Conservation (phyloP, 1,140 invertebrate species). For the Plectrocnemia conspersa region DNA sequence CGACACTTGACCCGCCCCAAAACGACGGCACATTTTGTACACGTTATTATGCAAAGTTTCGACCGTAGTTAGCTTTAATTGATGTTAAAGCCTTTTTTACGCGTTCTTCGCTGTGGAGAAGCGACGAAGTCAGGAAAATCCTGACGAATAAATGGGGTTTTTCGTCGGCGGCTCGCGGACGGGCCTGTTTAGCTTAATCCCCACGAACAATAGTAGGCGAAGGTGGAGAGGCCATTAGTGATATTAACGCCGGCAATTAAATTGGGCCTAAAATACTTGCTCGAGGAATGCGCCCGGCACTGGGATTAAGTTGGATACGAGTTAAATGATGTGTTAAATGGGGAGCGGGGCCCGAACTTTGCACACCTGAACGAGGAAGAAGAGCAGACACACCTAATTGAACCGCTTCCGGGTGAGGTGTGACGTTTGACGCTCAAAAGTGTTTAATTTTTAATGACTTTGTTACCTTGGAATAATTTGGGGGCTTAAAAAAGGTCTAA, state of each 20-base stretch:
- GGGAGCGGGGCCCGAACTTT: neutral
- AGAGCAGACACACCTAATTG: neutral
- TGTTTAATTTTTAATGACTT: no score
- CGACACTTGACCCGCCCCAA: no score
- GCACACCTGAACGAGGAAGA: neutral
- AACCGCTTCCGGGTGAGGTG: conserved; percentile 3
- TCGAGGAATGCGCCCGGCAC: conserved; percentile 18
- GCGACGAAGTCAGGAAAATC: no score
- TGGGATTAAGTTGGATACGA: conserved; percentile 22
- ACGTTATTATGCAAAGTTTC: no score
- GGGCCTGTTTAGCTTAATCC: conserved; percentile 26
- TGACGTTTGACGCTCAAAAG: conserved; percentile 8
- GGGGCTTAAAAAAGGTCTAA: no score
- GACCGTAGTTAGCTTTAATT: no score
- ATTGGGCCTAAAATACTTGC: conserved; percentile 26
- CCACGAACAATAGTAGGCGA: conserved; percentile 26
- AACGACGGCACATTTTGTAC: no score
- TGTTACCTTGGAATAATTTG: no score
- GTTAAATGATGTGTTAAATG: conserved; percentile 30
- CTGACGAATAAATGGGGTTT: conserved; percentile 19
- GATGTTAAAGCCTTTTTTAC: no score
- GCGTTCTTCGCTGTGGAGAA: no score
- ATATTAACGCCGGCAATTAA: conserved; percentile 31
- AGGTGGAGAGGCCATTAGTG: conserved; percentile 27
- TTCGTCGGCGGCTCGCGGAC: conserved; percentile 1